A percentile compares a stretch with the other conserved stretches of the same genome.
Conservation (phyloP, 2,113 vertebrate species). For the Indicator maculatus region DNA sequence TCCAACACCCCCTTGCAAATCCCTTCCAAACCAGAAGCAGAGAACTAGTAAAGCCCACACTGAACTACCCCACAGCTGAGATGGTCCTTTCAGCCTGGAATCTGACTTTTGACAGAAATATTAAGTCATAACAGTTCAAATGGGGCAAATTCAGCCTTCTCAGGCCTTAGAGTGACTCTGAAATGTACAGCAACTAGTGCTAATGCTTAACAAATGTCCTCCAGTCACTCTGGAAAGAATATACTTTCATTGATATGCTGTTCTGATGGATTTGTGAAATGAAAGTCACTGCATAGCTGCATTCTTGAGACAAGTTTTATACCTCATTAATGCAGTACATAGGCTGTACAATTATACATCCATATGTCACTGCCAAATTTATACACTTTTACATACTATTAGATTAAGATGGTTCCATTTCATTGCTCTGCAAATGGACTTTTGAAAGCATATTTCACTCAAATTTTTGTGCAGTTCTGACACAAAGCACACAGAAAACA, state of each 20-base stretch:
- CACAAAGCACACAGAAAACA: background rate
- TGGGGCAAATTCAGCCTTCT: background rate
- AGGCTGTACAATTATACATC: conserved; percentile 41
- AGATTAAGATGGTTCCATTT: conserved; percentile 39
- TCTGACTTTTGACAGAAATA: background rate
- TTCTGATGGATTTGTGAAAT: conserved; percentile 21
- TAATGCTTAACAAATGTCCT: background rate
- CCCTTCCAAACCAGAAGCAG: background rate
- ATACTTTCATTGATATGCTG: background rate
- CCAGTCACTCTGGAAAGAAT: background rate
- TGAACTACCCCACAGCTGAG: rapidly evolving
- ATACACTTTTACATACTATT: conserved; percentile 35
- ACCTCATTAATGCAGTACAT: conserved; percentile 46
- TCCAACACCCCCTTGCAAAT: rapidly evolving
- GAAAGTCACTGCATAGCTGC: conserved; percentile 7
- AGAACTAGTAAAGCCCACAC: background rate
- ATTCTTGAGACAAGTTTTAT: conserved; percentile 31
- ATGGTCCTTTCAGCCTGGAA: background rate
- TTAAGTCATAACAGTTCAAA: background rate
- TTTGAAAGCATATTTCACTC: conserved; percentile 29
- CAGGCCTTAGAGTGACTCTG: background rate
- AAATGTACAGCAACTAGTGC: background rate
- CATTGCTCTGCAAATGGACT: conserved; percentile 44
- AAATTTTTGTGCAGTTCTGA: background rate
- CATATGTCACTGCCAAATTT: conserved; percentile 58